These are phyloP conservation scores for Sinocyclocheilus rhinocerous DNA, from an alignment of 2,113 vertebrate species.

Conservation along the genomic window DNA sequence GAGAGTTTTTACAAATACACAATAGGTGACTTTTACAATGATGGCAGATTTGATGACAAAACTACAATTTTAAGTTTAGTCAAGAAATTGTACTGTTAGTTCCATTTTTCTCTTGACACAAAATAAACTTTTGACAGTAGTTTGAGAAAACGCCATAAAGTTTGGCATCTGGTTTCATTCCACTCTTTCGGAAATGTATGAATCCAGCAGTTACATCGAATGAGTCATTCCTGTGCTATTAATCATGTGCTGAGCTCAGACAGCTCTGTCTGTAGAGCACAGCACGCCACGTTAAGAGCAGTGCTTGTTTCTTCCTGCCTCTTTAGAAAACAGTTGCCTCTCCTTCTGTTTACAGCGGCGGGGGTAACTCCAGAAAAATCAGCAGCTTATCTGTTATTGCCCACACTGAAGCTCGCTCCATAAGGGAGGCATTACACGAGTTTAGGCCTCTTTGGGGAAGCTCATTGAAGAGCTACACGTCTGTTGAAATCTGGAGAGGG, in stretches of 20 bases:
- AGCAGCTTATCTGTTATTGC: slow-evolving; percentile 14
- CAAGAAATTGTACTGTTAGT: background rate
- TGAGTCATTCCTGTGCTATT: slow-evolving; percentile 65
- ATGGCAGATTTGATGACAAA: background rate
- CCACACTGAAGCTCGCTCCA: background rate
- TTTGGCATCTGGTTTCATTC: slow-evolving; percentile 51
- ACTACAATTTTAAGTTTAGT: background rate
- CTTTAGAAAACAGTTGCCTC: slow-evolving; percentile 36
- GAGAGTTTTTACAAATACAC: background rate
- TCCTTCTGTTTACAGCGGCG: slow-evolving; percentile 20
- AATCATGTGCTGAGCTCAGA: slow-evolving; percentile 64
- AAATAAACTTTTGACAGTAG: slow-evolving; percentile 32
- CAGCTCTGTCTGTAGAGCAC: slow-evolving; percentile 50
- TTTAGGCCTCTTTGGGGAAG: background rate
- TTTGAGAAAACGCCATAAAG: slow-evolving; percentile 41
- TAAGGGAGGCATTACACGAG: slow-evolving; percentile 16
- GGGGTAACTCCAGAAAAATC: slow-evolving; percentile 16
- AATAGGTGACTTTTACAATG: background rate
- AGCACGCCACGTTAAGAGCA: slow-evolving; percentile 37
- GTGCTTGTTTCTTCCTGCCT: slow-evolving; percentile 29
- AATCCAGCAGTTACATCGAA: slow-evolving; percentile 53
- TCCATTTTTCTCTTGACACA: background rate
- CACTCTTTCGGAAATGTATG: slow-evolving; percentile 54
- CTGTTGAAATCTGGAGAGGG: slow-evolving; percentile 1
- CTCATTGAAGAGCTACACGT: background rate